Conservation (phyloP, 2,797 vertebrate genomes). For the Mormyrus proboscirostris region DNA sequence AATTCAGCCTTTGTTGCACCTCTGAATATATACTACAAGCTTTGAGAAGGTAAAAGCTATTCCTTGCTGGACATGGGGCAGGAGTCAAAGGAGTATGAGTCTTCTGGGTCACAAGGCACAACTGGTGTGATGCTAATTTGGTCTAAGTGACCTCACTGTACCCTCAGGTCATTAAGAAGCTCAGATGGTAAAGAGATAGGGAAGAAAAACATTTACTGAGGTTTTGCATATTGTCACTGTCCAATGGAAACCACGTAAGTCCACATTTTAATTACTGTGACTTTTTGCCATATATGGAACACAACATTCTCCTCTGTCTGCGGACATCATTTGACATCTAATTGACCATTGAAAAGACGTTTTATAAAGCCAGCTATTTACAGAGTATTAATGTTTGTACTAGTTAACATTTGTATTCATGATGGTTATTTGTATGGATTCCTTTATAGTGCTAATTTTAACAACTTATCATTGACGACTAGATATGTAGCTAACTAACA, state of each 20-base stretch:
- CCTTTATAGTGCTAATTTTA: not conserved
- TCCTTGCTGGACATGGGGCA: conserved; percentile 34
- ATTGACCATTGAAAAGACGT: not conserved
- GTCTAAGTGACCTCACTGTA: conserved; percentile 42
- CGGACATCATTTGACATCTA: not conserved
- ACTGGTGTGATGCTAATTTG: conserved; percentile 38
- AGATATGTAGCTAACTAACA: not conserved
- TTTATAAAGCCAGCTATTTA: not conserved
- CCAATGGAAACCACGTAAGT: not conserved
- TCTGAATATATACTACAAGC: conserved; percentile 40
- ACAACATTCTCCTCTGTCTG: not conserved
- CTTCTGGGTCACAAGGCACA: conserved; percentile 19
- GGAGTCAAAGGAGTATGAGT: conserved; percentile 5
- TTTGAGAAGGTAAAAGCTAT: conserved; percentile 47
- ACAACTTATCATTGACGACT: not conserved
- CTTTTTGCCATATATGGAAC: not conserved
- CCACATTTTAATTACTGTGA: not conserved
- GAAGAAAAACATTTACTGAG: conserved; percentile 20
- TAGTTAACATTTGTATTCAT: not conserved
- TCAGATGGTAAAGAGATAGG: conserved; percentile 27
- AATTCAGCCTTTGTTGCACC: conserved; percentile 69
- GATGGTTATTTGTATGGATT: not conserved
- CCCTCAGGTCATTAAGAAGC: conserved; percentile 37
- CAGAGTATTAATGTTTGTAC: not conserved
- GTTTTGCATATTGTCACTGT: not conserved